These are phyloP conservation scores for Anhinga anhinga DNA, from an alignment of 2,113 vertebrate genomes.

Conservation along the genomic window DNA sequence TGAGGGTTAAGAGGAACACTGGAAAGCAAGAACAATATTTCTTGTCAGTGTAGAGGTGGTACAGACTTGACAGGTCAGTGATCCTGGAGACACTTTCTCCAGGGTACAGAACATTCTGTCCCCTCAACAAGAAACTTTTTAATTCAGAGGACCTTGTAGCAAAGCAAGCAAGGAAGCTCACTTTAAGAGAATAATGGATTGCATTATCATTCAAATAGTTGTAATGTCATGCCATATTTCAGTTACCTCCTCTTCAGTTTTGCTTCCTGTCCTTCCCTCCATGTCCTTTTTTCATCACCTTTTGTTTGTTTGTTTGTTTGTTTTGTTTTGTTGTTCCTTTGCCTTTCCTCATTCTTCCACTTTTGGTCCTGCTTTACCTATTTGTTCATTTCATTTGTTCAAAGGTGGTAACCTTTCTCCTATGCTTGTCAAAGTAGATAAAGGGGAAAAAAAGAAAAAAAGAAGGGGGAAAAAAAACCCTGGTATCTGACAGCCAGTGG, in stretches of 20 bases:
- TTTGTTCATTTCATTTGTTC: background rate
- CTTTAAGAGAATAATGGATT: background rate
- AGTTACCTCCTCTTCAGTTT: background rate
- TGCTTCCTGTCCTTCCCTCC: background rate
- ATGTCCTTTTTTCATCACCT: background rate
- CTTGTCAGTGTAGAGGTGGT: background rate
- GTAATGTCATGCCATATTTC: background rate
- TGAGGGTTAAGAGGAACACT: background rate
- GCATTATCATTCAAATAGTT: background rate
- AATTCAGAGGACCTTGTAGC: background rate
- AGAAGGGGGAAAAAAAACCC: accelerated
- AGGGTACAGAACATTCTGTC: background rate
- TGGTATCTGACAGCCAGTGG: background rate
- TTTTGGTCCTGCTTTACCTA: background rate
- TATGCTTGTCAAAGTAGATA: background rate
- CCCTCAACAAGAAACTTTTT: background rate
- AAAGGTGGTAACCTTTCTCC: too few relatives aligned
- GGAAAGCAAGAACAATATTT: background rate
- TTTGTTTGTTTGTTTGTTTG: background rate
- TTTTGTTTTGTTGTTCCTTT: background rate
- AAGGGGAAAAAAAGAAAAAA: too few relatives aligned
- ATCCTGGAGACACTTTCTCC: background rate
- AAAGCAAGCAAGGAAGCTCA: background rate
- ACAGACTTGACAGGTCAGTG: background rate
- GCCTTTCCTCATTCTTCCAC: background rate